Conservation (phyloP, 2,797 vertebrate genomes). For the Martes flavigula region DNA sequence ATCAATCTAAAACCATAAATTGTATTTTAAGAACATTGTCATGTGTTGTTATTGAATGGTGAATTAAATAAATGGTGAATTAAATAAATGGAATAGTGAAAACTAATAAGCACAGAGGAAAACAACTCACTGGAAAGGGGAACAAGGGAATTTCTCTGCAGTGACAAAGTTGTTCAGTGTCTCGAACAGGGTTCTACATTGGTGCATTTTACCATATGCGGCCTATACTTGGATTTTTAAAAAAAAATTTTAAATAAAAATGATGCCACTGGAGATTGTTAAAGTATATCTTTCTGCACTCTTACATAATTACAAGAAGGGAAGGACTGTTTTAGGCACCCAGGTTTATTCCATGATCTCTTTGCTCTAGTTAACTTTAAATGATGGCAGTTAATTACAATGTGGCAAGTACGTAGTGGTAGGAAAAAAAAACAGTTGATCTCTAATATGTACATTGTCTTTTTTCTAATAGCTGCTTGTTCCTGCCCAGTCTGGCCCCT, state of each 20-base stretch:
- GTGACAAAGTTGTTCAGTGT: not conserved
- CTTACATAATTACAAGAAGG: not conserved
- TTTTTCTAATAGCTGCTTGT: constrained; percentile 90
- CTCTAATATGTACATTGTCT: not conserved
- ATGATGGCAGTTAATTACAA: not conserved
- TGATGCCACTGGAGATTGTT: not conserved
- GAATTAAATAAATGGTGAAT: not conserved
- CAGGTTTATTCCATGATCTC: not conserved
- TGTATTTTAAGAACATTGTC: constrained; percentile 3
- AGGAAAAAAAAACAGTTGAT: not conserved
- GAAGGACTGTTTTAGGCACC: not conserved
- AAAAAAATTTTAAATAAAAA: not conserved
- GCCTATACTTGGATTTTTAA: not conserved
- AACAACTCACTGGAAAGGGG: not conserved
- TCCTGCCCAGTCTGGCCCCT: constrained; percentile 96
- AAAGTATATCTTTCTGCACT: not conserved
- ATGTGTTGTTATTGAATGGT: not conserved
- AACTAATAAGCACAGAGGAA: not conserved
- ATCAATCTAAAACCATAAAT: not conserved
- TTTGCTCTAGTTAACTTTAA: not conserved
- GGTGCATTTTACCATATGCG: not conserved
- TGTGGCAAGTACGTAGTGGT: not conserved
- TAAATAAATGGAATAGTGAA: not conserved
- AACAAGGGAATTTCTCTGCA: not conserved
- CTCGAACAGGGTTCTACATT: not conserved